A percentile compares a stretch with the other conserved stretches of the same genome.
Evolutionary conservation across 2,888 invertebrate genomes (phyloP).

Genomic region (Agrochola lota): DNA sequence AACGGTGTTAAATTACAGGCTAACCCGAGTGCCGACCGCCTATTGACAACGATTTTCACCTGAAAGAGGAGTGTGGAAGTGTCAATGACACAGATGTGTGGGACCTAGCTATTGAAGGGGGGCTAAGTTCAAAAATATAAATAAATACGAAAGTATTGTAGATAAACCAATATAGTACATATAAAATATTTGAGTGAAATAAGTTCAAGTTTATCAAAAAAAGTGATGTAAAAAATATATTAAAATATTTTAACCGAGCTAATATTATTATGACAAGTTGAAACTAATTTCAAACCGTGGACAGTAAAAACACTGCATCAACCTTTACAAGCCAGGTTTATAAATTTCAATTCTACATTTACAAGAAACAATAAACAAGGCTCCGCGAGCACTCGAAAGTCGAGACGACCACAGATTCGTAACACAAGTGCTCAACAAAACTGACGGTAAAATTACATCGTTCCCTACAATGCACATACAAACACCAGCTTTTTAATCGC

Average conservation of each 20-base stretch:
- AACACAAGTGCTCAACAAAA: slow-evolving; percentile 55
- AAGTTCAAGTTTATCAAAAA: neutral
- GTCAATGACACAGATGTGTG: slow-evolving; percentile 34
- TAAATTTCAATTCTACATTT: slow-evolving; percentile 51
- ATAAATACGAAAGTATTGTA: neutral
- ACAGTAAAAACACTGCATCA: slow-evolving; percentile 3
- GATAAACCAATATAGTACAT: too few relatives aligned
- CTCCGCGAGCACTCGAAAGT: slow-evolving; percentile 7
- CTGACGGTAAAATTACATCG: slow-evolving; percentile 71
- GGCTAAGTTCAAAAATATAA: neutral
- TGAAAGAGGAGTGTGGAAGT: slow-evolving; percentile 43
- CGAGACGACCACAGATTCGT: slow-evolving; percentile 42
- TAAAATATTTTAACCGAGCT: neutral
- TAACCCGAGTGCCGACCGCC: slow-evolving; percentile 38
- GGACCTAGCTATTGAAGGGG: neutral
- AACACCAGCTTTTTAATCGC: slow-evolving; percentile 72
- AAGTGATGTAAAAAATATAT: neutral
- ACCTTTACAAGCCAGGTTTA: slow-evolving; percentile 30
- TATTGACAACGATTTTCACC: slow-evolving; percentile 50
- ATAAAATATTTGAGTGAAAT: neutral
- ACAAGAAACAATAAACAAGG: slow-evolving; percentile 59
- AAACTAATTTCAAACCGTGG: slow-evolving; percentile 20
- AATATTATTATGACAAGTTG: slow-evolving; percentile 10
- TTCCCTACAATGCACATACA: slow-evolving; percentile 69
- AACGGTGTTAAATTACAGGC: slow-evolving; percentile 64